Evolutionary conservation across 1,140 invertebrate species (phyloP), one percentile per base, ranked within the genome.

Genomic region (Sycobia sp.): DNA sequence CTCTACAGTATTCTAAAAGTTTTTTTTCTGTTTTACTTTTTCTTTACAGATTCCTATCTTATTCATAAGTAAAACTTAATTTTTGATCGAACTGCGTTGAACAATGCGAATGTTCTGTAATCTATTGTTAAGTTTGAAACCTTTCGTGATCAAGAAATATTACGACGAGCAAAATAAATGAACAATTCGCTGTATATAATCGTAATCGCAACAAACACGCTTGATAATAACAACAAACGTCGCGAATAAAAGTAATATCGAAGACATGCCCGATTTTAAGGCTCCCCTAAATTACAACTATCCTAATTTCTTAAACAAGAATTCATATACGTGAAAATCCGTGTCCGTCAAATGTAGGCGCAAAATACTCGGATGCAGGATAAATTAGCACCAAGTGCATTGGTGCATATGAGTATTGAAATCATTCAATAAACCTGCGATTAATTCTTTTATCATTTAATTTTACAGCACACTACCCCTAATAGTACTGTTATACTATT

Each of bases 281-380:
- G 23, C 36, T 60, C 36, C 16, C 27, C 25, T n/a, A 43, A 11
- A 34, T 2, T 43, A n/a, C n/a, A 50, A 20, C 27, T 56, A 43
- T 22, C 29, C 57, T 60, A 60, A 58, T 43, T 50, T 27, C 43
- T 32, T n/a, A 29, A 49, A 49, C 16, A 22, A 59, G n/a, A 39
- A 39, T 59, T 49, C 14, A 50, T 41, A 51, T 41, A n/a, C n/a
- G 46, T 49, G 14, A 51, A 41, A 25, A 50, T n/a, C n/a, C n/a
- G n/a, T 60, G 5, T 41, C 36, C 29, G 36, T 34, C 36, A 43
- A 39, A 51, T 25, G 18, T 22, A 51, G 18, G 47, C 14, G 34
- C 46, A 50, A 29, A 41, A 20, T 13, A 39, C 14, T 20, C 16
- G 20, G 46, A 20, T 47, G 25, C 5, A 59, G 46, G 39, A 39